Conservation (phyloP, 2,113 vertebrate genomes). For the Brachirus orientalis region DNA sequence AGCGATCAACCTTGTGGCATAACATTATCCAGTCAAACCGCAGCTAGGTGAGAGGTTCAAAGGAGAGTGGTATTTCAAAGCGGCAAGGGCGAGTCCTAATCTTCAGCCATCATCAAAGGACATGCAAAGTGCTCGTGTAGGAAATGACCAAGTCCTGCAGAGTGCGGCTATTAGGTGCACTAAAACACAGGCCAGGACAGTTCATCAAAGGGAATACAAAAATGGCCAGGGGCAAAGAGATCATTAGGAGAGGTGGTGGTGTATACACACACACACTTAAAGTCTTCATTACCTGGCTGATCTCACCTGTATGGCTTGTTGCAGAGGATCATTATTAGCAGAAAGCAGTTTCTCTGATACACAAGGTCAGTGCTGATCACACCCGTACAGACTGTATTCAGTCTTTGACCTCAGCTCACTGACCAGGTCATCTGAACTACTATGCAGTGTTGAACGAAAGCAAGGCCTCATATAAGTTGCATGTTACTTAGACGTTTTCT, state of each 20-base stretch:
- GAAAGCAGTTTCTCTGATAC: constrained; percentile 35
- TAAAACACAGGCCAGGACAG: constrained; percentile 73
- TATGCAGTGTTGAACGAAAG: too few species aligned
- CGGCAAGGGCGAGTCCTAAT: constrained; percentile 62
- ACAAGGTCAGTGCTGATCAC: constrained; percentile 42
- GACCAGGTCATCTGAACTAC: constrained; percentile 40
- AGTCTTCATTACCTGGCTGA: constrained; percentile 68
- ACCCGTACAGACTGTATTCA: constrained; percentile 54
- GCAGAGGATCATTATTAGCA: constrained; percentile 46
- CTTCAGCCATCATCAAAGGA: constrained; percentile 68
- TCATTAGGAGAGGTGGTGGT: constrained; percentile 61
- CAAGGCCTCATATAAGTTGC: too few species aligned
- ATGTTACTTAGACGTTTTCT: too few species aligned
- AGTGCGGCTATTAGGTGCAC: constrained; percentile 65
- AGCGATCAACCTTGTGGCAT: constrained; percentile 11
- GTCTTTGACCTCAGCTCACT: constrained; percentile 46
- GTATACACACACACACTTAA: constrained; percentile 33
- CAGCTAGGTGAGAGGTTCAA: constrained; percentile 62
- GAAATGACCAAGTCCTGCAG: constrained; percentile 73
- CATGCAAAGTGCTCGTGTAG: constrained; percentile 52
- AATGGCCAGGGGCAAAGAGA: constrained; percentile 55
- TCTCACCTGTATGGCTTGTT: constrained; percentile 59
- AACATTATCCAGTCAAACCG: constrained; percentile 32
- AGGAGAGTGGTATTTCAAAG: constrained; percentile 70
- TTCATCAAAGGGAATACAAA: constrained; percentile 67